Evolutionary conservation across 2,888 invertebrate genomes (phyloP), one percentile per base, ranked within the genome.

Genomic region (Conops quadrifasciatus): DNA sequence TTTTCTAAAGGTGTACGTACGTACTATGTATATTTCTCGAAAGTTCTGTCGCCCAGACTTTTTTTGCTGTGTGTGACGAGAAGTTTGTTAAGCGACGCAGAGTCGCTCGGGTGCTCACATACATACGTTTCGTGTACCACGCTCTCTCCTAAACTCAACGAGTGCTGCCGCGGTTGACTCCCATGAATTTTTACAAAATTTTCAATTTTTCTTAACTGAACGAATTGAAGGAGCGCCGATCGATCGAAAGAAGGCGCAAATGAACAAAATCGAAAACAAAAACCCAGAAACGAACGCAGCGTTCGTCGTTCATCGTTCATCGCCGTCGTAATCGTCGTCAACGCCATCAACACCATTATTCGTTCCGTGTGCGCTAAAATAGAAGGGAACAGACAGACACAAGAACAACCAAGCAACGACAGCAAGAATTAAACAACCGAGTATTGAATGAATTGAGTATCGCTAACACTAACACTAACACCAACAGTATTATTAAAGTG

Each of bases 331-430:
- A 21, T 45, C 26, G 47, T 26, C 21, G 24, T 15, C 63, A 47
- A 21, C 19, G 28, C 15, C n/a, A 13, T 24, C 7, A 56, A 9
- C 43, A 15, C 13, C 5, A 47, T 47, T 63, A 47, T 26, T 47
- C 45, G 15, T 19, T 47, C 26, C 45, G 26, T 47, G 63, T 47
- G 63, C 63, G 63, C 47, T 63, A 13, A n/a, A 63, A 47, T 28
- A 58, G 58, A 58, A 58, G 58, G 26, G 58, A 15, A 2, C n/a
- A n/a, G 36, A 9, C 36, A 36, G 36, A 36, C 36, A 36, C 9
- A 36, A 36, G 9, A 36, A 53, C 53, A 53, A 53, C 53, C 53
- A 21, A 53, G 5, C 19, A 53, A 21, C 53, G 2, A 62, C 43
- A 62, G 36, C 62, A 19, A n/a, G 26, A 4, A 36, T 36, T 7